Evolutionary conservation across 2,888 invertebrate genomes (phyloP).

Genomic region (Bombylius discolor): DNA sequence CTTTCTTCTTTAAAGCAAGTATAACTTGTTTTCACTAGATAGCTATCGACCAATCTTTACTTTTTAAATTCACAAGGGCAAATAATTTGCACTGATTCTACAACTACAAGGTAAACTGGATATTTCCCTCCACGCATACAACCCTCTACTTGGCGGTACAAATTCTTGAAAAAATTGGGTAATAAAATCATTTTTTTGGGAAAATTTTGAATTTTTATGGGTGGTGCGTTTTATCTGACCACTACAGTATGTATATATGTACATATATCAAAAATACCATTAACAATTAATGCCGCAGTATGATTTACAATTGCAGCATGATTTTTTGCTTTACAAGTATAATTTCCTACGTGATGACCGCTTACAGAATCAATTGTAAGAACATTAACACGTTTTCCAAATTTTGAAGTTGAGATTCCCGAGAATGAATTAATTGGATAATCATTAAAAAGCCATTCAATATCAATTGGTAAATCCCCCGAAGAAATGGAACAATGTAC

Average conservation of each 20-base stretch:
- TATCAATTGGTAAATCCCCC: slow-evolving; percentile 54
- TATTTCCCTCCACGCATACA: no score
- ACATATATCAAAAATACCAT: slow-evolving; percentile 31
- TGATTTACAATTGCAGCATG: slow-evolving; percentile 41
- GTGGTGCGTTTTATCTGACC: no score
- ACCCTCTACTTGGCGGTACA: no score
- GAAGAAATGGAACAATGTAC: slow-evolving; percentile 50
- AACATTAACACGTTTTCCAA: slow-evolving; percentile 42
- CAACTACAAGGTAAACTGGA: no score
- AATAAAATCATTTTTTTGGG: no score
- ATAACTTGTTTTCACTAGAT: no score
- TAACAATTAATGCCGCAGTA: slow-evolving; percentile 41
- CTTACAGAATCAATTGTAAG: slow-evolving; percentile 45
- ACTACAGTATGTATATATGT: slow-evolving; percentile 43
- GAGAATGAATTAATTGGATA: slow-evolving; percentile 46
- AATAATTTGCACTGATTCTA: no score
- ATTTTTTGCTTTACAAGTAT: slow-evolving; percentile 44
- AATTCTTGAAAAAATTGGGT: no score
- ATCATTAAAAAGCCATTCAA: slow-evolving; percentile 53
- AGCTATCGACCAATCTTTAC: no score
- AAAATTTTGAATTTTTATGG: no score
- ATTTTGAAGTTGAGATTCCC: slow-evolving; percentile 36
- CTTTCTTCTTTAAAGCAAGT: no score
- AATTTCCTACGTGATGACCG: slow-evolving; percentile 44
- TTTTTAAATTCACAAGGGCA: no score